Base-by-base conservation (phyloP, 2,888 invertebrate genomes). In the Caenorhabditis afra region DNA sequence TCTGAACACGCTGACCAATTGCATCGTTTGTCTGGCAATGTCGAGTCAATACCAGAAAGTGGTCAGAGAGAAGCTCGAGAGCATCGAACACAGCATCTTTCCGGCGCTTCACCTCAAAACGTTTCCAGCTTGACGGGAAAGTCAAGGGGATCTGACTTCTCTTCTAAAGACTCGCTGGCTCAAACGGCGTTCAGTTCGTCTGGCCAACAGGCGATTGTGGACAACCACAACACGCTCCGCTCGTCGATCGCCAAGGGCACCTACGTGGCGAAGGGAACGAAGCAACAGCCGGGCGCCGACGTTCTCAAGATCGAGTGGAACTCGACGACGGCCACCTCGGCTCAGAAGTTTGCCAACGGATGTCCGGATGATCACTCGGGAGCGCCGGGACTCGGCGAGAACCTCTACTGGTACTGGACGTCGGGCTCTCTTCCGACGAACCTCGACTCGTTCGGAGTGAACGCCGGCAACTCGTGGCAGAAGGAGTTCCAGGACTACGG, bases 401-500 rank as follows among this genome's bases (percentile, higher is more conserved):
- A 76, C 44, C 10, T 76, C 20, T 76, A 53, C 44, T 76, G 75
- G 75, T 76, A 47, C 4, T 76, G 75, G 75, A 61, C 59, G 10
- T 44, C 49, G 14, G 73, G 64, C 29, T 18, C 49, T 8, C 18
- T 65, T n/a, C 35, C 44, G 16, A n/a, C 64, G 5, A 41, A 41
- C 41, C 14, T 58, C 5, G 64, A 73, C 39, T 20, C 45, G 1
- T 73, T 58, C 49, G 62, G 62, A 64, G 64, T 49, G 49, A 16
- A 12, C 11, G 64, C 64, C 16, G 3, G 22, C 20, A 64, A 52
- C 52, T 39, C 52, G 3, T 79, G 79, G 79, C 70, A 49, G 11
- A n/a, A 65, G 14, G 70, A 75, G 52, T 79, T 79, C 55, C 74
- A 79, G 37, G 39, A 52, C 47, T 65, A 52, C 39, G 78, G 78